Evolutionary conservation across 2,888 invertebrate genomes (phyloP).

Genomic region (Cryptocheilus praepositus): DNA sequence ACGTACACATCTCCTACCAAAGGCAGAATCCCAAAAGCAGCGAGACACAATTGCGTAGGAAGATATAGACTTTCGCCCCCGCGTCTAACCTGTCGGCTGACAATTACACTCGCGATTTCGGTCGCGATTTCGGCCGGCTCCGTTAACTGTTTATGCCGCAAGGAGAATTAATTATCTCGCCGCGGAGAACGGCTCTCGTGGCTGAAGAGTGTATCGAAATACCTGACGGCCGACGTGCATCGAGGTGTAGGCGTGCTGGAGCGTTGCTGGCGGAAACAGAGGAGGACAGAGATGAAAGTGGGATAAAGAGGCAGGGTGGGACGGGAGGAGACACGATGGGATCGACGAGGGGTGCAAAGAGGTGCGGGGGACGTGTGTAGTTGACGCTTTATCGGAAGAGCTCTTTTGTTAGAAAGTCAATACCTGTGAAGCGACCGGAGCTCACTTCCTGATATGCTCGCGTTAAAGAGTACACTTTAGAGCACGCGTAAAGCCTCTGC

Average conservation of each 20-base stretch:
- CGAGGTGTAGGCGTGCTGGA: slow-evolving; percentile 3
- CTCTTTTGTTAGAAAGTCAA: slow-evolving; percentile 48
- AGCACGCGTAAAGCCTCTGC: slow-evolving; percentile 28
- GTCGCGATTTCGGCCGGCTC: slow-evolving; percentile 8
- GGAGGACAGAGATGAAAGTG: neutral
- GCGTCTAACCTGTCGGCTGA: slow-evolving; percentile 23
- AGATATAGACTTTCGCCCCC: neutral
- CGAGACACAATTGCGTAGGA: no score
- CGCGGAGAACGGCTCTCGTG: neutral
- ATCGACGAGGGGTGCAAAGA: no score
- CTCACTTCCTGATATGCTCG: slow-evolving; percentile 39
- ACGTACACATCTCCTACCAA: no score
- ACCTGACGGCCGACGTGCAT: slow-evolving; percentile 19
- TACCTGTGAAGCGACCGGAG: slow-evolving; percentile 33
- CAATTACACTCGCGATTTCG: slow-evolving; percentile 22
- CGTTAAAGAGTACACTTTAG: slow-evolving; percentile 35
- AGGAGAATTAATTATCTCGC: slow-evolving; percentile 42
- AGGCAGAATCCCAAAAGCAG: no score
- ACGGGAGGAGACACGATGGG: slow-evolving; percentile 8
- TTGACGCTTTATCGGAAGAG: slow-evolving; percentile 45
- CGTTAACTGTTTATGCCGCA: slow-evolving; percentile 37
- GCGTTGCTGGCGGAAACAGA: neutral
- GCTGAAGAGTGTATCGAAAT: slow-evolving; percentile 32
- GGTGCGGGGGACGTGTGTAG: slow-evolving; percentile 27
- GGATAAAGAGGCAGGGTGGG: slow-evolving; percentile 22